Percentiles rank a stretch among this genome's conserved stretches.
phyloP scores from a whole-genome alignment of 92 coral and sea anemone genomes.

The Desmophyllum pertusum region DNA sequence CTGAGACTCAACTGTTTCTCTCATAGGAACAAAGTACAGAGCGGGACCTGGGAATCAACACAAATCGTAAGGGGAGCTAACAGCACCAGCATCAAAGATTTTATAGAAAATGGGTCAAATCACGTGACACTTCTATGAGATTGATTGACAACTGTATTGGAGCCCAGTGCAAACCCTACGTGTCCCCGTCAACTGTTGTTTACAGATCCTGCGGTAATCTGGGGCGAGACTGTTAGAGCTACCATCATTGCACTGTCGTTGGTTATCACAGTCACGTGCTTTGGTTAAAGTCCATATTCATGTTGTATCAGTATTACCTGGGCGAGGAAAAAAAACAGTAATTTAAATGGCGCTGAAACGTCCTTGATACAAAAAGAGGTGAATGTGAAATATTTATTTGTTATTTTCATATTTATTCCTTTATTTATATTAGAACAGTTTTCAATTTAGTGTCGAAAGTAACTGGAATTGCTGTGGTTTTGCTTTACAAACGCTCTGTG shows the following conservation, averaged over 20 bases:
- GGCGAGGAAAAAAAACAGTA: constrained; percentile 7
- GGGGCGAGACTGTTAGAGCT: constrained; percentile 21
- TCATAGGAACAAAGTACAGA: constrained; percentile 43
- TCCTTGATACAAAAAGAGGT: constrained; percentile 41
- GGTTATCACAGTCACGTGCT: constrained; percentile 44
- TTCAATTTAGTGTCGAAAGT: background rate
- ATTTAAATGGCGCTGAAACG: background rate
- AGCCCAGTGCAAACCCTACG: constrained; percentile 65
- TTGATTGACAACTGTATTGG: constrained; percentile 54
- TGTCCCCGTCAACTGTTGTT: constrained; percentile 63
- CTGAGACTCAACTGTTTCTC: background rate
- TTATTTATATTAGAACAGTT: background rate
- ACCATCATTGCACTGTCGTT: constrained; percentile 30
- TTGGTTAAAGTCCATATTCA: constrained; percentile 39
- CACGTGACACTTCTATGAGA: constrained; percentile 11
- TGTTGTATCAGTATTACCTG: constrained; percentile 27
- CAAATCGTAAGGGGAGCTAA: constrained; percentile 12
- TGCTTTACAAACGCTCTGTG: no score
- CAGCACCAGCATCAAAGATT: constrained; percentile 31
- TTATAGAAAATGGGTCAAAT: constrained; percentile 45
- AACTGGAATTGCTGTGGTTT: no score
- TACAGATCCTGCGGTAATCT: constrained; percentile 37
- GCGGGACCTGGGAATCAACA: constrained; percentile 50
- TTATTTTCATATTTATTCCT: background rate
- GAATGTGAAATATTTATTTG: background rate